phyloP scores from a whole-genome alignment of 2,888 invertebrate genomes.

The Deroplatys truncata region DNA sequence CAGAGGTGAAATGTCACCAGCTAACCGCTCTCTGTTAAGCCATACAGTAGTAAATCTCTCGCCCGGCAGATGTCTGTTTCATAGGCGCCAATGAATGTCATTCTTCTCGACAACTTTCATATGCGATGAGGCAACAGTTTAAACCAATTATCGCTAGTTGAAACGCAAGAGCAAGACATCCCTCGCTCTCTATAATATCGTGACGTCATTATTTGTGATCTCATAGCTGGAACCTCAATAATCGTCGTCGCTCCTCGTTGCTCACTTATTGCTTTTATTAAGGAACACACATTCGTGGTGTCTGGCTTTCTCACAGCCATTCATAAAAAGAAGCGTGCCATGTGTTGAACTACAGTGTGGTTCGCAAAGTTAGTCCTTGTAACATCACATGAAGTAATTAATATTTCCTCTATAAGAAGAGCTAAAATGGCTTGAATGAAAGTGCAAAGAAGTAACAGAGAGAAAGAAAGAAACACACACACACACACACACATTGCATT shows the following conservation, averaged over 20 bases:
- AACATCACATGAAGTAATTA: no score
- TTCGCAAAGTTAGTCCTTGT: background rate
- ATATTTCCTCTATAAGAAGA: no score
- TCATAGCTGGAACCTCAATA: conserved; percentile 7
- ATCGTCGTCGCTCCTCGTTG: background rate
- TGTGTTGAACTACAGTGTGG: background rate
- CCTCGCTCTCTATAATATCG: conserved; percentile 6
- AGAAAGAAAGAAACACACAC: no score
- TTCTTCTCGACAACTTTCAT: background rate
- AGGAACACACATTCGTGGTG: background rate
- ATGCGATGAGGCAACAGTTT: conserved; percentile 5
- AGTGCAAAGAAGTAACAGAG: no score
- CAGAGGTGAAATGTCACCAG: conserved; percentile 4
- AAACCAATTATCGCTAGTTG: conserved; percentile 12
- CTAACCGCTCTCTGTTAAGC: background rate
- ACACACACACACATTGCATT: no score
- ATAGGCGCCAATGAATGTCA: conserved; percentile 13
- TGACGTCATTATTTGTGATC: conserved; percentile 17
- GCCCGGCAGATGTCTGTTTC: background rate
- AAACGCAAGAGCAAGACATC: background rate
- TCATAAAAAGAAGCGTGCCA: background rate
- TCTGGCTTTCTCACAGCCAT: background rate
- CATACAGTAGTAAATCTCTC: background rate
- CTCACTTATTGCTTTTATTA: conserved; percentile 1
- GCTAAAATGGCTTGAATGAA: no score